Base-by-base conservation (phyloP, 2,113 vertebrate species). In the Otocyon megalotis region DNA sequence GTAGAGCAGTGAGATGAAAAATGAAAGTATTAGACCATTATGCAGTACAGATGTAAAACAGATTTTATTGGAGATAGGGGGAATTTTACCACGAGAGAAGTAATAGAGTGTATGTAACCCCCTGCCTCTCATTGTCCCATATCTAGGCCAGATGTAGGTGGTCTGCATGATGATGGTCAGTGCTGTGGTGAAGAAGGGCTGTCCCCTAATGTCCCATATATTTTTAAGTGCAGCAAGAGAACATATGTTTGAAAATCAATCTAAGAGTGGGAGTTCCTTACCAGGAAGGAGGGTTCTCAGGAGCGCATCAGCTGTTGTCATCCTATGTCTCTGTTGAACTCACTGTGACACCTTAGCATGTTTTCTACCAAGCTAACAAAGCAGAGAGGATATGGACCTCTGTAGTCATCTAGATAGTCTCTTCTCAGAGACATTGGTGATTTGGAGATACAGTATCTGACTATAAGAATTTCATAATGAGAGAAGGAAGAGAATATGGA, bases 31-130 rank as follows among this genome's bases (percentile, higher is more conserved):
- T 24, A 32, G 28, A 48, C 22, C 14, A 13, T 15, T 2, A 4
- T 19, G 24, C 35, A 19, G 15, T 12, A n/a, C 28, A 54, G 37
- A 19, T 8, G 1, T 43, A 16, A 37, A 37, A 13, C 4, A 4
- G 24, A 56, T 32, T 84, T 60, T n/a, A 11, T 7, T 43, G 30
- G 7, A 1, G 2, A 2, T 7, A 6, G 37, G 60, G 8, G 3
- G 7, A 4, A 7, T 12, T n/a, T 43, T 37, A 20, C 58, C 8
- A 5, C 0, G 2, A 43, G 32, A n/a, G 60, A 30, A 26, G 16
- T 1, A 30, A 14, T 1, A 22, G 4, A 48, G 19, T 0, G 28
- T 1, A 5, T 1, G 5, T 28, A 17, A 2, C 11, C 11, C 0
- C 12, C 9, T 24, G 1, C 11, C 7, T 20, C 48, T 48, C 30